Evolutionary conservation across 1,140 invertebrate species (phyloP), one percentile per base, ranked within the genome.

Genomic region (Cotesia vestalis): DNA sequence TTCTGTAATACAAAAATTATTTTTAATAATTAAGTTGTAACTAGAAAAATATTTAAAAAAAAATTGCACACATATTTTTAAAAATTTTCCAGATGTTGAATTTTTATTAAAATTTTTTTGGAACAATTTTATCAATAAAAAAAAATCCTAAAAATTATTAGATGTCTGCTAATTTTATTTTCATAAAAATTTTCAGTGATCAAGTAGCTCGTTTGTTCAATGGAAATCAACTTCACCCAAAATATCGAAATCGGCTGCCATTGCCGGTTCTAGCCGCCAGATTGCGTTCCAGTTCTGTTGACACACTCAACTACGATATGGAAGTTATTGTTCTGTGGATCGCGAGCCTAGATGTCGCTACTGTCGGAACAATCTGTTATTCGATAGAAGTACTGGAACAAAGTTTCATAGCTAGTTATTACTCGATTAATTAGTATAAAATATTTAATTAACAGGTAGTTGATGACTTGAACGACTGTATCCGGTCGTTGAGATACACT

Each of bases 241-340:
- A 82, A 68, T 86, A 85, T 68, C 81, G 80, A 46, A 85, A 85
- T 69, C 77, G 84, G 17, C 68, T 86, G 35, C 84, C 85, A 4
- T 68, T 85, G 17, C 78, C 85, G 0, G 79, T 86, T 38, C 63
- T 86, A 9, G 81, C 83, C 12, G 83, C 85, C 2, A 78, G 81
- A 6, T 57, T 86, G 20, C 78, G 79, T 12, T 76, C 72, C 62
- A 77, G 73, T 70, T 74, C 57, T 17, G 70, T 71, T 2, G 69
- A 69, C 17, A 75, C 75, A 14, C 75, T 81, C 8, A 71, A 55
- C 59, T 77, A 69, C 20, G 67, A 78, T n/a, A 78, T 79, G 2
- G 78, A 85, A 35, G 69, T 84, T 20, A 79, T 86, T 34, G 83
- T 86, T 9, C 79, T 79, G 14, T 86, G 84, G 85, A 74, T 86